Percentiles rank a stretch among this genome's conserved stretches.
Conservation (phyloP, 1,140 invertebrate genomes). For the Drosophila lowei region DNA sequence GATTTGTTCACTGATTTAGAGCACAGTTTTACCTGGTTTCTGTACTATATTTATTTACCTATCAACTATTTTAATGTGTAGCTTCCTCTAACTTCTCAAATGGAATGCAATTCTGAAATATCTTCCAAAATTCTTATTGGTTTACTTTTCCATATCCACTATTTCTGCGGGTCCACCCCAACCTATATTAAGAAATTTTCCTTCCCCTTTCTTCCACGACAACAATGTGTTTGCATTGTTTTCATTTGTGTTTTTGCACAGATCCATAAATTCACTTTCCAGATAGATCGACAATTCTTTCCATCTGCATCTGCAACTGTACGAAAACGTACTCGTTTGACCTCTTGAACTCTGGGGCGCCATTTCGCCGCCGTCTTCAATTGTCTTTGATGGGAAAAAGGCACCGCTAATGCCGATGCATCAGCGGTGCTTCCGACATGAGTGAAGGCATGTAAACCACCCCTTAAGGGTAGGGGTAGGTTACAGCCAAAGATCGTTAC, state of each 20-base stretch:
- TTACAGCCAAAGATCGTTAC: slow-evolving; percentile 27
- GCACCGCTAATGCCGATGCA: slow-evolving; percentile 2
- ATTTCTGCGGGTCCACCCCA: neutral
- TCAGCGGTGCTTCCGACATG: neutral
- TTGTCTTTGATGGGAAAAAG: slow-evolving; percentile 36
- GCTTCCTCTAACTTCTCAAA: too few relatives aligned
- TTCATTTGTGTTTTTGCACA: slow-evolving; percentile 10
- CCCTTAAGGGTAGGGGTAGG: slow-evolving; percentile 25
- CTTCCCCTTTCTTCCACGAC: neutral
- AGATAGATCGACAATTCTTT: slow-evolving; percentile 3
- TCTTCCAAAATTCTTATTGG: too few relatives aligned
- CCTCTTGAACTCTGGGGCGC: slow-evolving; percentile 43
- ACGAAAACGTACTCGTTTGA: slow-evolving; percentile 22
- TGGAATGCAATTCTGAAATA: too few relatives aligned
- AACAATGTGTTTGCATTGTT: slow-evolving; percentile 56
- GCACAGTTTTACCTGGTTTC: too few relatives aligned
- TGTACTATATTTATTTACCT: too few relatives aligned
- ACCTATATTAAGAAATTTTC: neutral
- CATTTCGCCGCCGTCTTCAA: slow-evolving; percentile 41
- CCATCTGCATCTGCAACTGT: slow-evolving; percentile 5
- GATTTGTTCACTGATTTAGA: neutral
- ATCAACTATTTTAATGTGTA: too few relatives aligned
- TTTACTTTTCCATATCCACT: too few relatives aligned
- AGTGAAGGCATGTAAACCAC: slow-evolving; percentile 27
- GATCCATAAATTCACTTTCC: slow-evolving; percentile 23